Conservation (phyloP, 1,140 invertebrate genomes). For the Trypoxylus dichotomus region DNA sequence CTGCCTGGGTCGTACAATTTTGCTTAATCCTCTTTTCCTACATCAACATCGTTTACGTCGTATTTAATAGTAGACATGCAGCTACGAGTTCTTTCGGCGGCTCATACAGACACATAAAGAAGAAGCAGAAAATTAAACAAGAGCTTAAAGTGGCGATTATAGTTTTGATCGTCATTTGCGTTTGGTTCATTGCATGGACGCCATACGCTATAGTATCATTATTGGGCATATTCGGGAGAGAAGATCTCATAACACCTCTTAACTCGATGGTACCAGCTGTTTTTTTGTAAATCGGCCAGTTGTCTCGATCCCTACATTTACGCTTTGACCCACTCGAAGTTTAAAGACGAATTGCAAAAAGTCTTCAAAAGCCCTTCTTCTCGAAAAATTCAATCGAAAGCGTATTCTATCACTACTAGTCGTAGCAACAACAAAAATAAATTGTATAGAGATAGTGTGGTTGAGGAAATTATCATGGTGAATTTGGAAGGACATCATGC, state of each 20-base stretch:
- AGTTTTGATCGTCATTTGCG: slow-evolving; percentile 65
- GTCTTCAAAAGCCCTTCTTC: neutral
- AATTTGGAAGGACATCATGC: neutral
- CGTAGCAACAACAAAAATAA: neutral
- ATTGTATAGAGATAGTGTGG: neutral
- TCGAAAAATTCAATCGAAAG: neutral
- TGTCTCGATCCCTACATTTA: slow-evolving; percentile 78
- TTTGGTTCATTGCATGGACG: slow-evolving; percentile 78
- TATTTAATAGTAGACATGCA: slow-evolving; percentile 57
- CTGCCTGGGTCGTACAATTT: slow-evolving; percentile 71
- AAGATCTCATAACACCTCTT: slow-evolving; percentile 65
- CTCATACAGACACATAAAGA: slow-evolving; percentile 59
- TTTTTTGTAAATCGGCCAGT: slow-evolving; percentile 73
- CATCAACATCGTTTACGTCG: slow-evolving; percentile 66
- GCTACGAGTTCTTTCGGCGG: slow-evolving; percentile 49
- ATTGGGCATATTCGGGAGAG: slow-evolving; percentile 67
- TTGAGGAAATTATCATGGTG: neutral
- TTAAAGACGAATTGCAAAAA: neutral
- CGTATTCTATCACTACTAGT: neutral
- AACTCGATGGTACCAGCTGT: slow-evolving; percentile 74
- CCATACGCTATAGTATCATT: slow-evolving; percentile 74
- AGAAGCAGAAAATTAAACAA: slow-evolving; percentile 66
- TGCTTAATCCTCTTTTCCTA: slow-evolving; percentile 71
- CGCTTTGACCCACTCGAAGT: slow-evolving; percentile 68
- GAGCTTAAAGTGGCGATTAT: slow-evolving; percentile 69